Evolutionary conservation across 2,113 vertebrate genomes (phyloP), one percentile per base, ranked within the genome.

Genomic region (Nipponia nippon): DNA sequence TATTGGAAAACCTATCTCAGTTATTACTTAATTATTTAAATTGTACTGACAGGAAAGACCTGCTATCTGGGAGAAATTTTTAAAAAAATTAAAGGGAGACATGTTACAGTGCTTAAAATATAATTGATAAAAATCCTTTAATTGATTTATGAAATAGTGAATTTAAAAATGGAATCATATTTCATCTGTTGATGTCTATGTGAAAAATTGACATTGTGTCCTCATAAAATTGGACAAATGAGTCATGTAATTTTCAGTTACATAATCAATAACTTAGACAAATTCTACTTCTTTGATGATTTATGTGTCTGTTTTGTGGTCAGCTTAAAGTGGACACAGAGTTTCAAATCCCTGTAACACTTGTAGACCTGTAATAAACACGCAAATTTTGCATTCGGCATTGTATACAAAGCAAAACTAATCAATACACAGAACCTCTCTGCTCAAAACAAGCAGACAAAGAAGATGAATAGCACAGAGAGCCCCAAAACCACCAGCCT

Each of bases 181-280:
- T 98, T 98, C 94, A 98, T 98, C 83, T 96, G 78, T 93, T 97
- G 89, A 97, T 96, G 72, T 95, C 80, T 95, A 23, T 70, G 84
- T 98, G 97, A 98, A 98, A 97, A 97, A 99, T 98, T 99, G 98
- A 98, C 97, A 97, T 97, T 97, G 90, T 98, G 97, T 98, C 97
- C 97, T 98, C 97, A 96, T 98, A 98, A 99, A 98, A 98, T 96
- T 98, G 98, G 98, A 99, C 98, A 99, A 99, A 99, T 99, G 98
- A 99, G 98, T 99, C 98, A 96, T 98, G 98, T 99, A 99, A 99
- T 99, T 99, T 99, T 99, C 98, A 98, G 98, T 98, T 99, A 99
- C 98, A 98, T 98, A 98, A 99, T 99, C 98, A 97, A 99, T 99
- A 99, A 97, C 98, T 97, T 98, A 98, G 99, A 99, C 98, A 99